phyloP scores from a whole-genome alignment of 2,797 vertebrate genomes.

The Pangasius mekongensis region DNA sequence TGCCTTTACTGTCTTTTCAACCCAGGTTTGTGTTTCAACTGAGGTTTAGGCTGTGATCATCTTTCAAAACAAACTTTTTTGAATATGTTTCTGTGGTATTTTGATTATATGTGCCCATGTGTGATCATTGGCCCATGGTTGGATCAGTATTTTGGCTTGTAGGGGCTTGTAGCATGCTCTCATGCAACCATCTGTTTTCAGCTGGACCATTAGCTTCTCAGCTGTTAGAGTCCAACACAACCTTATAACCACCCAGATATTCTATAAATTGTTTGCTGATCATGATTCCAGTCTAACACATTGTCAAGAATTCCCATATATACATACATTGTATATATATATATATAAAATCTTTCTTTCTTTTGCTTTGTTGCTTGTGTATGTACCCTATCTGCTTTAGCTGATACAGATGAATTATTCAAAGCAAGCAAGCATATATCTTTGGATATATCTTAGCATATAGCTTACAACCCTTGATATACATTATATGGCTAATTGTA shows the following conservation, averaged over 20 bases:
- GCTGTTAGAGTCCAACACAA: conserved; percentile 67
- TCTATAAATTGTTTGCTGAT: neutral
- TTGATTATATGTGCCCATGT: conserved; percentile 36
- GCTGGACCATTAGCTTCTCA: conserved; percentile 62
- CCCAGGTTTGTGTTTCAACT: neutral
- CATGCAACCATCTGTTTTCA: conserved; percentile 68
- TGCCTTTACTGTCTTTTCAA: neutral
- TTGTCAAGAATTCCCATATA: neutral
- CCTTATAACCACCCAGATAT: neutral
- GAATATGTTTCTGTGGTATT: neutral
- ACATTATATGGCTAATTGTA: neutral
- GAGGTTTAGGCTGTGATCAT: neutral
- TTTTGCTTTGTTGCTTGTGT: neutral
- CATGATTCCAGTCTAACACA: neutral
- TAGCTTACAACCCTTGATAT: neutral
- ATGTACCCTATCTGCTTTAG: neutral
- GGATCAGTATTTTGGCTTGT: conserved; percentile 24
- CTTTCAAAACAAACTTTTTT: neutral
- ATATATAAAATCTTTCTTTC: neutral
- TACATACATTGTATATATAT: too few relatives aligned
- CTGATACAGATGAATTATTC: neutral
- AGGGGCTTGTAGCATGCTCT: neutral
- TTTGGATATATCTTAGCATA: neutral
- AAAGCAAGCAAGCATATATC: neutral
- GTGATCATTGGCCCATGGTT: conserved; percentile 7